Conservation (phyloP, 2,113 vertebrate species). For the Pelmatolapia mariae region DNA sequence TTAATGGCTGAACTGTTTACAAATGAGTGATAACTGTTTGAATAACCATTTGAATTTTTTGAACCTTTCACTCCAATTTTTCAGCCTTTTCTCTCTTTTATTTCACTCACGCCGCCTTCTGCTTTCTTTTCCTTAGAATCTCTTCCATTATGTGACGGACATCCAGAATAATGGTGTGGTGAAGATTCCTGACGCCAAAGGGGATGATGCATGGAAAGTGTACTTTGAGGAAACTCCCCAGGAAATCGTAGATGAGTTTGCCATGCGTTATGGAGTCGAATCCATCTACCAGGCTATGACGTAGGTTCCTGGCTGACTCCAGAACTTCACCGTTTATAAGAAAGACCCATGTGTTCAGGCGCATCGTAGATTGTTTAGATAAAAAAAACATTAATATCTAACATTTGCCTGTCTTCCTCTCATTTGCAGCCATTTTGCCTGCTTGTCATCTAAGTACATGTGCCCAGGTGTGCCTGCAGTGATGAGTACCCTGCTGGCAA, state of each 20-base stretch:
- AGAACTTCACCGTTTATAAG: accelerated
- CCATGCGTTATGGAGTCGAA: conserved; percentile 97
- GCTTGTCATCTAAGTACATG: conserved; percentile 99
- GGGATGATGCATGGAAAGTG: conserved; percentile 97
- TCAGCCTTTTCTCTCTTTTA: background rate
- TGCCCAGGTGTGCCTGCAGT: conserved; percentile 94
- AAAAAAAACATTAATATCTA: background rate
- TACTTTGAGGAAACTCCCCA: conserved; percentile 98
- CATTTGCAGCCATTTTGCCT: conserved; percentile 90
- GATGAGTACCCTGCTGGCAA: conserved; percentile 97
- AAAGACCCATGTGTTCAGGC: background rate
- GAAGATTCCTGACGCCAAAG: conserved; percentile 96
- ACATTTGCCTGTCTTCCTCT: background rate
- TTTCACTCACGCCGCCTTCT: background rate
- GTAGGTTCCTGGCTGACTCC: conserved; percentile 65
- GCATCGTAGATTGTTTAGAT: background rate
- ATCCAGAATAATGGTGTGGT: conserved; percentile 94
- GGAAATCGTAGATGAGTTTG: conserved; percentile 97
- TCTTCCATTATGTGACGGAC: conserved; percentile 98
- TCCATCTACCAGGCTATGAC: conserved; percentile 99
- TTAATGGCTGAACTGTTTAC: background rate
- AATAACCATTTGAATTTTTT: background rate
- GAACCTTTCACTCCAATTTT: background rate
- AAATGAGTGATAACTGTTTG: background rate
- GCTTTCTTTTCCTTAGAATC: conserved; percentile 73